phyloP scores from a whole-genome alignment of 1,140 invertebrate species.

The Hypothenemus hampei region DNA sequence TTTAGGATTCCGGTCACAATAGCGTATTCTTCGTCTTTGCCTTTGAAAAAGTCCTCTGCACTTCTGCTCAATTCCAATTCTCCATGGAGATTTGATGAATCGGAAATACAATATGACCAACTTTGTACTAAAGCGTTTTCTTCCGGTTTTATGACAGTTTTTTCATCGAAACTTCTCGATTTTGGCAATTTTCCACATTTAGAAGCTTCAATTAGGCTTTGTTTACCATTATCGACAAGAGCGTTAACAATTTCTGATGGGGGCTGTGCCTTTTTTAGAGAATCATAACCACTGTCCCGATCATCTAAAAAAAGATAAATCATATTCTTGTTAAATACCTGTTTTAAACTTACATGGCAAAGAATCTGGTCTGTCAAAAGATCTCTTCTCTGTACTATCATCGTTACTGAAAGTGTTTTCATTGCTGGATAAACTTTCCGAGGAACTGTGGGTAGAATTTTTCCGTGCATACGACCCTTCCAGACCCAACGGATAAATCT shows the following conservation, averaged over 20 bases:
- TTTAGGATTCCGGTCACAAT: slow-evolving; percentile 38
- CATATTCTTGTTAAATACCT: background rate
- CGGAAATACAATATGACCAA: slow-evolving; percentile 43
- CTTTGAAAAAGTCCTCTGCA: slow-evolving; percentile 44
- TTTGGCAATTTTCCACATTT: slow-evolving; percentile 43
- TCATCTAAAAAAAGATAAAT: slow-evolving; percentile 15
- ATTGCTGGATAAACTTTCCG: slow-evolving; percentile 40
- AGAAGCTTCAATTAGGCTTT: slow-evolving; percentile 35
- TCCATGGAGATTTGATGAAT: slow-evolving; percentile 37
- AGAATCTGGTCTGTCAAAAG: slow-evolving; percentile 15
- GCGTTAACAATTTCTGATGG: slow-evolving; percentile 25
- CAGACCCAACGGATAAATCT: slow-evolving; percentile 41
- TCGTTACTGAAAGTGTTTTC: slow-evolving; percentile 34
- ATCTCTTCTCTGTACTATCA: slow-evolving; percentile 29
- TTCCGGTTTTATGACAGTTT: slow-evolving; percentile 31
- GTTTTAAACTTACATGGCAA: slow-evolving; percentile 9
- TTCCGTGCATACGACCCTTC: slow-evolving; percentile 41
- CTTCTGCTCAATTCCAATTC: slow-evolving; percentile 41
- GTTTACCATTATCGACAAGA: slow-evolving; percentile 27
- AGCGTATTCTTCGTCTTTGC: slow-evolving; percentile 29
- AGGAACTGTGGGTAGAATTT: slow-evolving; percentile 41
- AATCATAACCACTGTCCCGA: slow-evolving; percentile 36
- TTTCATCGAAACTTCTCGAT: slow-evolving; percentile 45
- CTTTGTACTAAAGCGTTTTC: slow-evolving; percentile 42
- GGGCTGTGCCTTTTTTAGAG: slow-evolving; percentile 23